Evolutionary conservation across 1,140 invertebrate genomes (phyloP).

Genomic region (Prorops nasuta): DNA sequence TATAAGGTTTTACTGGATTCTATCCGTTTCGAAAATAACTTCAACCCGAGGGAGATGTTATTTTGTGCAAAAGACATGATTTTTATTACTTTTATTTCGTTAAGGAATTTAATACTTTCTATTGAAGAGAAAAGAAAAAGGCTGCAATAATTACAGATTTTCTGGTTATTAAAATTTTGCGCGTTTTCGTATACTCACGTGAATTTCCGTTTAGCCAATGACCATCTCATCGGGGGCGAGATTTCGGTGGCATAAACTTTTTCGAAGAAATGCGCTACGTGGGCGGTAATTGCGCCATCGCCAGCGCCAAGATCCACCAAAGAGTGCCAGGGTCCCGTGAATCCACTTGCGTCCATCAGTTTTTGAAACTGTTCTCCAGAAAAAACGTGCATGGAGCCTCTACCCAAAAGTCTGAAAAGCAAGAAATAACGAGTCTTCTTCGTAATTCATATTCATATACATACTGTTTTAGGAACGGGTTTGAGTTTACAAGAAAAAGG

Average conservation of each 20-base stretch:
- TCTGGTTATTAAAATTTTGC: too few species aligned
- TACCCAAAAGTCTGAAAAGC: slow-evolving; percentile 73
- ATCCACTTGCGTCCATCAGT: slow-evolving; percentile 60
- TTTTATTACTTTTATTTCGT: too few species aligned
- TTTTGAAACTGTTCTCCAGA: slow-evolving; percentile 72
- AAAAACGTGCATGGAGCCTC: slow-evolving; percentile 93
- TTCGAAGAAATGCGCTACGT: slow-evolving; percentile 70
- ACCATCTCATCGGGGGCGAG: slow-evolving; percentile 76
- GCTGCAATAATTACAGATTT: too few species aligned
- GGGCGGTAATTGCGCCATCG: slow-evolving; percentile 82
- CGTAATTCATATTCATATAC: too few species aligned
- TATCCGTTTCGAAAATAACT: slow-evolving; percentile 7
- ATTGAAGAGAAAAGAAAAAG: too few species aligned
- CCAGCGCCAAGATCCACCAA: slow-evolving; percentile 88
- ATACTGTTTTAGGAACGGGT: too few species aligned
- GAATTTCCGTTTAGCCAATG: slow-evolving; percentile 71
- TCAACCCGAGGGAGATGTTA: too few species aligned
- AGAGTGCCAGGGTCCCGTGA: slow-evolving; percentile 49
- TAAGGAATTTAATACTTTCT: too few species aligned
- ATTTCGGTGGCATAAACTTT: slow-evolving; percentile 83
- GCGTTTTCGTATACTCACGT: slow-evolving; percentile 62
- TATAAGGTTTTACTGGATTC: background rate
- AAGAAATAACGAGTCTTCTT: slow-evolving; percentile 1
- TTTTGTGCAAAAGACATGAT: too few species aligned
- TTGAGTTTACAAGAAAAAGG: too few species aligned